Conservation (phyloP, 2,113 vertebrate species). For the Amphilophus citrinellus region DNA sequence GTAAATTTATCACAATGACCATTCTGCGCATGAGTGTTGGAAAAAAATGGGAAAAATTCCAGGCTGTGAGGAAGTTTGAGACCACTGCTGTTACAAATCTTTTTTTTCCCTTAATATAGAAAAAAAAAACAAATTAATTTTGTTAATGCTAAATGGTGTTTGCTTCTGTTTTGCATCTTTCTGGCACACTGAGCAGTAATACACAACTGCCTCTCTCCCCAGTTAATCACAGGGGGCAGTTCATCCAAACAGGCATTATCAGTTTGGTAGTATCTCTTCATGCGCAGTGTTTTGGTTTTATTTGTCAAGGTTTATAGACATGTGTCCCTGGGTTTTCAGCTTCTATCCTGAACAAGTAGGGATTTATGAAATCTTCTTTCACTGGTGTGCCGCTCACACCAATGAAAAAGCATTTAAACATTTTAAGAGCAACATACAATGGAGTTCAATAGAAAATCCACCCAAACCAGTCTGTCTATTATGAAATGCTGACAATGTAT, state of each 20-base stretch:
- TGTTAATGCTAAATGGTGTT: neutral
- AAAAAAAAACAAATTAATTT: neutral
- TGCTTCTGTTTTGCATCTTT: neutral
- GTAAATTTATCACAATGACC: neutral
- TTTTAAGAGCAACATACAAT: neutral
- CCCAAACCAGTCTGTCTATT: neutral
- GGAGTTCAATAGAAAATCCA: neutral
- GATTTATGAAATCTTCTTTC: neutral
- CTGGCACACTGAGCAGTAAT: neutral
- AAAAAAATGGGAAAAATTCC: neutral
- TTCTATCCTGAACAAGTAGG: neutral
- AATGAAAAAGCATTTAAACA: neutral
- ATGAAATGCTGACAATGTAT: neutral
- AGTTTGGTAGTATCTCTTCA: neutral
- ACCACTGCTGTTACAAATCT: neutral
- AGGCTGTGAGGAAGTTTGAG: neutral
- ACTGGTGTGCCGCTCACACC: neutral
- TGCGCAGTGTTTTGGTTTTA: neutral
- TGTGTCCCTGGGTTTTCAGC: neutral
- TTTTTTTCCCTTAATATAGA: neutral
- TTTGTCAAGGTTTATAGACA: constrained; percentile 6
- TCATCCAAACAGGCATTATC: neutral
- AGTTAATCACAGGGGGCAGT: neutral
- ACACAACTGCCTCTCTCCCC: neutral
- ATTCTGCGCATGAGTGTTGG: neutral